Percentiles rank a stretch among this genome's conserved stretches.
Conservation (phyloP, 1,140 invertebrate genomes). For the Sycobia sp. region DNA sequence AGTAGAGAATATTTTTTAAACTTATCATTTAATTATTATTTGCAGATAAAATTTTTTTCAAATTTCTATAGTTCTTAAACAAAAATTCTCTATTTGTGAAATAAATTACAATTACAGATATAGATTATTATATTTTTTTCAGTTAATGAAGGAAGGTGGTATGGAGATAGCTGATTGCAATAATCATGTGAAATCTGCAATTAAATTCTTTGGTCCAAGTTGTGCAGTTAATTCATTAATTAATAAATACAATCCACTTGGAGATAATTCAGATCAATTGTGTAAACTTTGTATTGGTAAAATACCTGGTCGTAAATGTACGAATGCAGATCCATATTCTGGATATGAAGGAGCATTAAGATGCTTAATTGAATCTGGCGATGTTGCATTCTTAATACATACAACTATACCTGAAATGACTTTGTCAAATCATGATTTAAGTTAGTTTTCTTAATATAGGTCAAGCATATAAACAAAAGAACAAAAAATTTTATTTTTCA, state of each 20-base stretch:
- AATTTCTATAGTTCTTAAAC: too few species aligned
- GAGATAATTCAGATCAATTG: slow-evolving; percentile 79
- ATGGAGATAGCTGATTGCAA: slow-evolving; percentile 91
- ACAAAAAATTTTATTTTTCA: background rate
- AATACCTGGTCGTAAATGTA: slow-evolving; percentile 78
- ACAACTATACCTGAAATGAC: slow-evolving; percentile 80
- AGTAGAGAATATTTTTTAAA: too few species aligned
- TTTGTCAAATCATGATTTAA: slow-evolving; percentile 62
- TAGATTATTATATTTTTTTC: slow-evolving; percentile 38
- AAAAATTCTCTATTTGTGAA: too few species aligned
- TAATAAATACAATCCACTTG: slow-evolving; percentile 93
- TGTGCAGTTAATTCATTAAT: slow-evolving; percentile 92
- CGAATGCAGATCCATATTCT: slow-evolving; percentile 85
- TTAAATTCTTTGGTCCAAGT: slow-evolving; percentile 86
- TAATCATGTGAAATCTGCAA: slow-evolving; percentile 92
- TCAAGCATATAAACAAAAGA: slow-evolving; percentile 37
- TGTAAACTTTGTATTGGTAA: slow-evolving; percentile 86
- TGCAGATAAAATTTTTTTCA: too few species aligned
- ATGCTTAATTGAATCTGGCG: slow-evolving; percentile 84
- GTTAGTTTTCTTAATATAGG: too few species aligned
- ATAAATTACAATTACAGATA: background rate
- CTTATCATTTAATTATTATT: too few species aligned
- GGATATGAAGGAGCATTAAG: slow-evolving; percentile 89
- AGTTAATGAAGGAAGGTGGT: slow-evolving; percentile 81
- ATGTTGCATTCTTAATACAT: slow-evolving; percentile 92